Evolutionary conservation across 2,797 vertebrate genomes (phyloP).

Genomic region (Schizopygopsis malacanthus): DNA sequence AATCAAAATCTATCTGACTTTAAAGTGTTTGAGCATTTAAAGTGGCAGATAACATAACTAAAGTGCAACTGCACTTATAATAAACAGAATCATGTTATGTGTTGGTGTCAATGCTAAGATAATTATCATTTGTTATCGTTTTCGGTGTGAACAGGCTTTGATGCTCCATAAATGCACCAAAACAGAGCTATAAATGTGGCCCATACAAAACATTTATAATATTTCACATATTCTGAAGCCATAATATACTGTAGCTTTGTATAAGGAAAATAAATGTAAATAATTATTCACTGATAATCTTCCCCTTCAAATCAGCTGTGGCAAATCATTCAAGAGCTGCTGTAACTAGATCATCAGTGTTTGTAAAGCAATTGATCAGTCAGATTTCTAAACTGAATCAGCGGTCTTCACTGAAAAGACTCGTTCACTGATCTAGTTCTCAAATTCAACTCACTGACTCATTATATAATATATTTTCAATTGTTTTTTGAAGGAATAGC

Average conservation of each 20-base stretch:
- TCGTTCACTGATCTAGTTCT: background rate
- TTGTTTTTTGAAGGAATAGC: background rate
- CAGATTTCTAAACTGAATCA: background rate
- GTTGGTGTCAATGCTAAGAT: background rate
- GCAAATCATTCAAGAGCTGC: background rate
- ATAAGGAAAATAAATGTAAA: background rate
- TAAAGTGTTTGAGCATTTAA: background rate
- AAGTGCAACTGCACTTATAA: background rate
- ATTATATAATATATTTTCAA: background rate
- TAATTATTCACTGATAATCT: background rate
- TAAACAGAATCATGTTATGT: background rate
- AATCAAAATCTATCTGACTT: background rate
- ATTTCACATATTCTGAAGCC: background rate
- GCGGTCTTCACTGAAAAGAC: background rate
- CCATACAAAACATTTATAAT: background rate
- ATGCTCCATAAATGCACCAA: background rate
- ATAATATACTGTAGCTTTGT: background rate
- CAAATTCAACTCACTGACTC: background rate
- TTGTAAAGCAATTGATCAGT: background rate
- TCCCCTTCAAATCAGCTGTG: background rate
- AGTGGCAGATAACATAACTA: background rate
- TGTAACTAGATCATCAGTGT: no score
- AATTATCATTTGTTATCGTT: background rate
- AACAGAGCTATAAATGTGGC: background rate
- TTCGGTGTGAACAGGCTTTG: background rate